phyloP scores from a whole-genome alignment of 2,888 invertebrate genomes.

The Meloe dianella region DNA sequence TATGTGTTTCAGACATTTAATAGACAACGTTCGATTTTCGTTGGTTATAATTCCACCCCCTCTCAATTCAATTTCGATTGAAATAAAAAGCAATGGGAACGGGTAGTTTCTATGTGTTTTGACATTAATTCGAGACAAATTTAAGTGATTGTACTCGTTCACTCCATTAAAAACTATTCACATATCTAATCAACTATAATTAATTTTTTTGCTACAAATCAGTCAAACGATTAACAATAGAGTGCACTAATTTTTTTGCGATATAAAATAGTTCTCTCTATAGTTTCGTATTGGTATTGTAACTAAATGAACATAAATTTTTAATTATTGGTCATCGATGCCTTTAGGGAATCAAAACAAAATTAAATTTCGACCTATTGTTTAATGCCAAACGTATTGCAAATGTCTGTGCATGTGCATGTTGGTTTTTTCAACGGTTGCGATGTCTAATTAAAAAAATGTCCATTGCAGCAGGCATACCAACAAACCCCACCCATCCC shows the following conservation, averaged over 20 bases:
- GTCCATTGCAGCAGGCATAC: constrained; percentile 45
- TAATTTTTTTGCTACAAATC: constrained; percentile 41
- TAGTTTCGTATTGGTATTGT: constrained; percentile 41
- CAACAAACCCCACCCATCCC: neutral
- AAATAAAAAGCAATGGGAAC: neutral
- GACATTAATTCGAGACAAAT: constrained; percentile 12
- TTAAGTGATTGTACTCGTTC: neutral
- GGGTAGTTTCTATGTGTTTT: neutral
- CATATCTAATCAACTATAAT: constrained; percentile 9
- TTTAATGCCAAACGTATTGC: constrained; percentile 48
- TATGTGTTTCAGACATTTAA: constrained; percentile 15
- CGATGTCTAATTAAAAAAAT: constrained; percentile 52
- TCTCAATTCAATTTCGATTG: constrained; percentile 1
- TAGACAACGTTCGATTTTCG: neutral
- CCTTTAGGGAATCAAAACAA: constrained; percentile 53
- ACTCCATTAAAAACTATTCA: neutral
- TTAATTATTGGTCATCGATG: constrained; percentile 56
- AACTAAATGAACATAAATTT: constrained; percentile 58
- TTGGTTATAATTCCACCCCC: neutral
- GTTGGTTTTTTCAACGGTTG: constrained; percentile 36
- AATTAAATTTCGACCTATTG: constrained; percentile 55
- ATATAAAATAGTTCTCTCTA: constrained; percentile 3
- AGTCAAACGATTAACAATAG: constrained; percentile 47
- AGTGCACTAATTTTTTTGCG: constrained; percentile 45
- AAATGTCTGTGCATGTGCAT: constrained; percentile 42